Evolutionary conservation across 2,113 vertebrate species (phyloP).

Genomic region (Cottus gobio): DNA sequence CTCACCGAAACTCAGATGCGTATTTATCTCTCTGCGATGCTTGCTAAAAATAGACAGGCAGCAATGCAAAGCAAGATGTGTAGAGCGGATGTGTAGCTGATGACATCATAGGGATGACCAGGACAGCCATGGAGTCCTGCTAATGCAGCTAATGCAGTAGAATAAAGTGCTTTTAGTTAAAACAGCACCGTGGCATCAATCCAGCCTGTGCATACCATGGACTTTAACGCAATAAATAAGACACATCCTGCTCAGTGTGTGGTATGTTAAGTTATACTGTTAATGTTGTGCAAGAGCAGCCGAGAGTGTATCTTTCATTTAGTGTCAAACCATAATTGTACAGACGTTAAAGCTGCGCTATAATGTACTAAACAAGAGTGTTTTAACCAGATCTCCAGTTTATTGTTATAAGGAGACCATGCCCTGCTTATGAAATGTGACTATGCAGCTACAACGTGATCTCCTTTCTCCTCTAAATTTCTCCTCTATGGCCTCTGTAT

Average conservation of each 20-base stretch:
- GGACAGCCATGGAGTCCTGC: conserved; percentile 11
- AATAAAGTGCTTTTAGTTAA: conserved; percentile 39
- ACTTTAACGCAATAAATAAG: conserved; percentile 31
- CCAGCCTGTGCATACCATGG: conserved; percentile 14
- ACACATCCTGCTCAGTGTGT: conserved; percentile 12
- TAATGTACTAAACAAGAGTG: conserved; percentile 12
- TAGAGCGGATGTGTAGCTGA: conserved; percentile 25
- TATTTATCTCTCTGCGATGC: conserved; percentile 31
- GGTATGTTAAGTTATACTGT: background rate
- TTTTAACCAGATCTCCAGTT: conserved; percentile 47
- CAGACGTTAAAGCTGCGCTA: conserved; percentile 16
- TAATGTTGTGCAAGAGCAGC: background rate
- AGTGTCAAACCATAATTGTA: conserved; percentile 4
- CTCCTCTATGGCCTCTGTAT: conserved; percentile 60
- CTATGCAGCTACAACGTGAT: conserved; percentile 40
- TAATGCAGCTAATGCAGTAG: conserved; percentile 30
- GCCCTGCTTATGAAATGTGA: conserved; percentile 61
- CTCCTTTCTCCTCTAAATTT: conserved; percentile 69
- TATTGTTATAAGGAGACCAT: conserved; percentile 40
- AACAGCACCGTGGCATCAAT: conserved; percentile 26
- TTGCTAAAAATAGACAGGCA: conserved; percentile 55
- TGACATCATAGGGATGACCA: conserved; percentile 57
- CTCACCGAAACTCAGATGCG: conserved; percentile 13
- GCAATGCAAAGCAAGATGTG: conserved; percentile 32
- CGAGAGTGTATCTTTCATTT: conserved; percentile 18